phyloP scores from a whole-genome alignment of 2,113 vertebrate species.

The Chloroceryle aenea region DNA sequence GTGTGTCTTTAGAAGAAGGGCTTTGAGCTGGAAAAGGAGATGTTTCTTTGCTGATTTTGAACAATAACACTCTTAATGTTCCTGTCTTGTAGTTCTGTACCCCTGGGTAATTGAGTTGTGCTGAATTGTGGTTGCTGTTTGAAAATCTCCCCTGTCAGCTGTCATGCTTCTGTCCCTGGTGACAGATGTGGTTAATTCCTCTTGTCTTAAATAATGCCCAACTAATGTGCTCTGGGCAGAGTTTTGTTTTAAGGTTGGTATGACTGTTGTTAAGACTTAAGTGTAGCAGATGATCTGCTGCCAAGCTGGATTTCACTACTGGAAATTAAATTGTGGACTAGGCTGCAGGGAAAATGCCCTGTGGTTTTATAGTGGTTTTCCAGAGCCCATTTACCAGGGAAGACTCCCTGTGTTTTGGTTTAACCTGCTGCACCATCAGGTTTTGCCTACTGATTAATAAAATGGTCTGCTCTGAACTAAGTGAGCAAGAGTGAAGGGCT shows the following conservation, averaged over 20 bases:
- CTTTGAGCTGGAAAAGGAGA: not conserved
- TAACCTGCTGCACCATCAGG: not conserved
- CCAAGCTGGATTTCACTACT: not conserved
- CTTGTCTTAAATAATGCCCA: not conserved
- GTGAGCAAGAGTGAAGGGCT: not conserved
- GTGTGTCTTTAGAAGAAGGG: not conserved
- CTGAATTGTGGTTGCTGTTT: not conserved
- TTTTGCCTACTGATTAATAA: not conserved
- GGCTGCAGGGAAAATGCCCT: not conserved
- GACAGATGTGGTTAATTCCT: not conserved
- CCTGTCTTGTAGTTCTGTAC: not conserved
- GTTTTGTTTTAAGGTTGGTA: not conserved
- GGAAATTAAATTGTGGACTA: not conserved
- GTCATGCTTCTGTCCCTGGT: not conserved
- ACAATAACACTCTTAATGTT: not conserved
- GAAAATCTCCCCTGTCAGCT: not conserved
- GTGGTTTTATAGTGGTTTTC: not conserved
- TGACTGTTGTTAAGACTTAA: accelerated
- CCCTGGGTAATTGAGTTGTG: not conserved
- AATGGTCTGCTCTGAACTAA: not conserved
- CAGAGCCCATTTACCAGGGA: not conserved
- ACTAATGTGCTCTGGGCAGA: not conserved
- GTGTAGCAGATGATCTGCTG: not conserved
- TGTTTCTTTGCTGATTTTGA: not conserved
- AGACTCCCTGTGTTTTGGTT: not conserved